A percentile compares a stretch with the other conserved stretches of the same genome.
These are phyloP conservation scores for Labeo rohita DNA, from an alignment of 2,113 vertebrate genomes.

Conservation along the genomic window DNA sequence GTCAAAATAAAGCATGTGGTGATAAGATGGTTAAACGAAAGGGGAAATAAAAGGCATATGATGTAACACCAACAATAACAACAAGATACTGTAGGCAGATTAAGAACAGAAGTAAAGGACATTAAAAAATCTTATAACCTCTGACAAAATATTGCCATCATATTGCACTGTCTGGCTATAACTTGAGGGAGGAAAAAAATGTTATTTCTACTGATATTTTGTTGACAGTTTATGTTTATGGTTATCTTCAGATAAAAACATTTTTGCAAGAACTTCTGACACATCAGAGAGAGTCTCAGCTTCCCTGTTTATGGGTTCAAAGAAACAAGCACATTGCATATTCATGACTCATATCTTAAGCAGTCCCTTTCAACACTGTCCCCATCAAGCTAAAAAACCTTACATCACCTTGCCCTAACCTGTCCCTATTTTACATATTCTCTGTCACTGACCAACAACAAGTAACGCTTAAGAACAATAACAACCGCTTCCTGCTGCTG, in stretches of 20 bases:
- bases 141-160: neutral
- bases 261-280: conserved; percentile 3
- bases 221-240: neutral
- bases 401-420: conserved; percentile 31
- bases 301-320: conserved; percentile 13
- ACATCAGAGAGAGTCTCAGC: neutral
- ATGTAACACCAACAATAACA: conserved; percentile 4
- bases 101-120: neutral
- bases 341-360: conserved; percentile 31
- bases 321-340: conserved; percentile 33
- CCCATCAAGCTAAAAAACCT: neutral
- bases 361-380: conserved; percentile 7
- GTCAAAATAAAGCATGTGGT: neutral
- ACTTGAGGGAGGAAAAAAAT: neutral
- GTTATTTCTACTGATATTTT: neutral
- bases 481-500: conserved; percentile 33
- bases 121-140: neutral
- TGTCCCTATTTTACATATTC: conserved; percentile 38
- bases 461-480: conserved; percentile 30
- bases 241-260: neutral
- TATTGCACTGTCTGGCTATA: neutral
- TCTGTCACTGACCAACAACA: conserved; percentile 40
- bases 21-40: neutral
- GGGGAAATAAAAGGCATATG: neutral
- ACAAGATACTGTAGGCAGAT: neutral